phyloP scores from a whole-genome alignment of 2,888 invertebrate species.

The Trachelus iudaicus region DNA sequence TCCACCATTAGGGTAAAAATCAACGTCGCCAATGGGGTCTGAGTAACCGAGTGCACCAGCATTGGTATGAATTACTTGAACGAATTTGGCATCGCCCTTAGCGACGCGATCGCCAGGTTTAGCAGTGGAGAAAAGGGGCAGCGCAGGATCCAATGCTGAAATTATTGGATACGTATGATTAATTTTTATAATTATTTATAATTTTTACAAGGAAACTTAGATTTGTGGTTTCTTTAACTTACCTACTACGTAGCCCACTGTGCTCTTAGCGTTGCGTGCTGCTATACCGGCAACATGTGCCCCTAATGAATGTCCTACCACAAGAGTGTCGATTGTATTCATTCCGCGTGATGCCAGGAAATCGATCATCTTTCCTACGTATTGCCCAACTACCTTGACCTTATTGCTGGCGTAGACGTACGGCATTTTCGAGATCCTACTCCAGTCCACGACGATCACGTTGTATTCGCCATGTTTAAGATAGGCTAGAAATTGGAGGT shows the following conservation, averaged over 20 bases:
- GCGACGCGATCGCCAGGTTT: conserved; percentile 36
- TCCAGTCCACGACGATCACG: conserved; percentile 55
- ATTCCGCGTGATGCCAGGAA: conserved; percentile 43
- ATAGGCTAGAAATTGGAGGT: conserved; percentile 37
- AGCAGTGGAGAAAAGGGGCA: conserved; percentile 41
- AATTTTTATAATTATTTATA: neutral
- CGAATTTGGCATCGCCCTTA: conserved; percentile 47
- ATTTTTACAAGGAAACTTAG: neutral
- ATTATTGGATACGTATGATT: neutral
- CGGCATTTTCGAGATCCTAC: conserved; percentile 28
- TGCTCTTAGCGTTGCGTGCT: conserved; percentile 34
- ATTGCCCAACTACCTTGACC: conserved; percentile 38
- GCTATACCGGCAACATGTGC: conserved; percentile 54
- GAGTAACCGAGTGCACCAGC: conserved; percentile 41
- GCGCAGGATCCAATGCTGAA: conserved; percentile 49
- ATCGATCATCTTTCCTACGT: conserved; percentile 45
- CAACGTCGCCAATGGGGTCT: conserved; percentile 41
- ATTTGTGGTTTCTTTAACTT: neutral
- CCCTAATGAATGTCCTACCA: conserved; percentile 57
- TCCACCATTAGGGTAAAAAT: conserved; percentile 51
- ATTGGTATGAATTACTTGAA: conserved; percentile 48
- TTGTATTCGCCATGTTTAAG: conserved; percentile 46
- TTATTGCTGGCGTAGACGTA: conserved; percentile 38
- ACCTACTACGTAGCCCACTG: conserved; percentile 46
- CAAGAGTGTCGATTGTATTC: conserved; percentile 32